Conservation (phyloP, 2,113 vertebrate species). For the Megaceryle torquata region DNA sequence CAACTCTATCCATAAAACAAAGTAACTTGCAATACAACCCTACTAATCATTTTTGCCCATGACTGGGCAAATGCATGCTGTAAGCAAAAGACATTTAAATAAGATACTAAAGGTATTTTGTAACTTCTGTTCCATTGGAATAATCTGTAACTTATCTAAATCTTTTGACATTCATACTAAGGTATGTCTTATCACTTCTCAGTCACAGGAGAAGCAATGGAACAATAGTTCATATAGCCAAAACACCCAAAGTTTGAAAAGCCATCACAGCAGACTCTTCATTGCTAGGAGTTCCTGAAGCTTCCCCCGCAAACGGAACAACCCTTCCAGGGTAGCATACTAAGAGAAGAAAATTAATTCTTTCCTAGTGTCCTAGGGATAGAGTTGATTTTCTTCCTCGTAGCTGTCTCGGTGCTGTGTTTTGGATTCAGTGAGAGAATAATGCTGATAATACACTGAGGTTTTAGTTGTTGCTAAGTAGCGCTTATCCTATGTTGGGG, state of each 20-base stretch:
- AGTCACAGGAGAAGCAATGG: neutral
- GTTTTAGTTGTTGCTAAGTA: neutral
- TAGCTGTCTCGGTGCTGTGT: neutral
- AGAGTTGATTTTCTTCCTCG: neutral
- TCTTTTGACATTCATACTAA: neutral
- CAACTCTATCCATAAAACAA: neutral
- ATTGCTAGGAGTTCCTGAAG: neutral
- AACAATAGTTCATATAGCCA: fast-evolving
- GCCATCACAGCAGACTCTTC: too few relatives aligned
- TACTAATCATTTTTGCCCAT: neutral
- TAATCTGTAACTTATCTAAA: neutral
- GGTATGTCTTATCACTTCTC: neutral
- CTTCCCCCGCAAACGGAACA: fast-evolving
- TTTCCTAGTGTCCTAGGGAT: neutral
- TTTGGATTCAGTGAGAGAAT: neutral
- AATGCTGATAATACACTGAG: neutral
- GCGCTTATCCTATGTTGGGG: neutral
- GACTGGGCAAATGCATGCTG: neutral
- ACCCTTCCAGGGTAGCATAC: neutral
- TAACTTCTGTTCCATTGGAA: neutral
- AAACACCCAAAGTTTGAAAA: neutral
- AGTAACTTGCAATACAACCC: neutral
- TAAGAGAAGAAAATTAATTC: neutral
- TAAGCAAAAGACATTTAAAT: neutral
- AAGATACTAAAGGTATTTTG: neutral